phyloP scores from a whole-genome alignment of 2,797 vertebrate species.

The Sebastes trivittatus region DNA sequence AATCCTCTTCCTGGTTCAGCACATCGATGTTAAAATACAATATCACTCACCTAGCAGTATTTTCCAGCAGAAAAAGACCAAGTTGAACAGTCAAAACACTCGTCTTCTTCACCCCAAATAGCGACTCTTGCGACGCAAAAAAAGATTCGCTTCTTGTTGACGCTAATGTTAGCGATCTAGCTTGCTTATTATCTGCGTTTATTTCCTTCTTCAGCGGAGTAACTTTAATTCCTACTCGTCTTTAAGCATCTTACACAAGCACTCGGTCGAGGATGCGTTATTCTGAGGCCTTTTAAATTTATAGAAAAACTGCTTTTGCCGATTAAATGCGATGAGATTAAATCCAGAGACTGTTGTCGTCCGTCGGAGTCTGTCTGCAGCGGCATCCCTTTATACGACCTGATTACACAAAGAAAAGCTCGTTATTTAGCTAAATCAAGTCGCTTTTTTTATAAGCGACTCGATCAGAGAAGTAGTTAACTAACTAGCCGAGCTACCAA shows the following conservation, averaged over 20 bases:
- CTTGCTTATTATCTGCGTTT: no score
- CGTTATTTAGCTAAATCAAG: slow-evolving; percentile 66
- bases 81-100: background rate
- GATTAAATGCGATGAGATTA: slow-evolving; percentile 80
- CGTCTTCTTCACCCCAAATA: background rate
- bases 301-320: slow-evolving; percentile 78
- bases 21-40: background rate
- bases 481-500: background rate
- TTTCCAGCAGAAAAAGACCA: background rate
- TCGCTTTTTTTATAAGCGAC: slow-evolving; percentile 74
- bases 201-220: background rate
- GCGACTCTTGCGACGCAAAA: no score
- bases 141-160: no score
- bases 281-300: slow-evolving; percentile 71
- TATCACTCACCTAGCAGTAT: slow-evolving; percentile 56
- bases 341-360: slow-evolving; percentile 73
- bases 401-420: slow-evolving; percentile 53
- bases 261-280: slow-evolving; percentile 79
- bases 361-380: slow-evolving; percentile 77
- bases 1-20: slow-evolving; percentile 66
- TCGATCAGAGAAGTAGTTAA: slow-evolving; percentile 59
- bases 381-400: slow-evolving; percentile 81
- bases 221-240: slow-evolving; percentile 43
- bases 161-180: no score
- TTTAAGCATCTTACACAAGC: slow-evolving; percentile 56